Percentiles rank a stretch among this genome's conserved stretches.
These are phyloP conservation scores for Chloromyia formosa DNA, from an alignment of 2,888 invertebrate species.

Conservation along the genomic window DNA sequence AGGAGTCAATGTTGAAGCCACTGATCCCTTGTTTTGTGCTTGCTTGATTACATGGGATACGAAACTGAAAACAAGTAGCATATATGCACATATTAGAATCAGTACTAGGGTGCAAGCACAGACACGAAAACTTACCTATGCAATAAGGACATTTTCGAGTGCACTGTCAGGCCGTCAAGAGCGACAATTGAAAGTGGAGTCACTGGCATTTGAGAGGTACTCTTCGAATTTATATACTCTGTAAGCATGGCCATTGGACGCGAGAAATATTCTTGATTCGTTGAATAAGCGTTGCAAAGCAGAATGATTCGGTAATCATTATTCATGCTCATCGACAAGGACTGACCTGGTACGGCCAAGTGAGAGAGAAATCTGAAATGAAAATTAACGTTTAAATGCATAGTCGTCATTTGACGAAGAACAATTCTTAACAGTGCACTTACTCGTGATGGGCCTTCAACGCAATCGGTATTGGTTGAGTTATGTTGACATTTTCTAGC, in stretches of 20 bases:
- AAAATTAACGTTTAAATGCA: constrained; percentile 34
- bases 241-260: constrained; percentile 92
- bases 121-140: constrained; percentile 62
- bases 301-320: constrained; percentile 91
- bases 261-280: constrained; percentile 88
- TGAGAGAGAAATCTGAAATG: constrained; percentile 83
- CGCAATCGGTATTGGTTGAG: constrained; percentile 80
- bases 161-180: constrained; percentile 91
- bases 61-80: constrained; percentile 66
- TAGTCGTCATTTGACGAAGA: neutral
- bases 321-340: constrained; percentile 80
- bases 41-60: constrained; percentile 90
- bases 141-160: constrained; percentile 93
- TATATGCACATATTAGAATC: neutral
- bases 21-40: constrained; percentile 84
- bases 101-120: neutral
- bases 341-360: constrained; percentile 77
- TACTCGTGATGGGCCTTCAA: constrained; percentile 86
- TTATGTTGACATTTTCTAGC: constrained; percentile 81
- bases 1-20: constrained; percentile 80
- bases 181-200: constrained; percentile 92
- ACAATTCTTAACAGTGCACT: constrained; percentile 56
- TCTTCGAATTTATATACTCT: constrained; percentile 75
- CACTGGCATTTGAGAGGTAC: constrained; percentile 73
- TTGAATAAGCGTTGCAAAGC: constrained; percentile 94